Conservation (phyloP, 2,797 vertebrate genomes). For the Fratercula arctica region DNA sequence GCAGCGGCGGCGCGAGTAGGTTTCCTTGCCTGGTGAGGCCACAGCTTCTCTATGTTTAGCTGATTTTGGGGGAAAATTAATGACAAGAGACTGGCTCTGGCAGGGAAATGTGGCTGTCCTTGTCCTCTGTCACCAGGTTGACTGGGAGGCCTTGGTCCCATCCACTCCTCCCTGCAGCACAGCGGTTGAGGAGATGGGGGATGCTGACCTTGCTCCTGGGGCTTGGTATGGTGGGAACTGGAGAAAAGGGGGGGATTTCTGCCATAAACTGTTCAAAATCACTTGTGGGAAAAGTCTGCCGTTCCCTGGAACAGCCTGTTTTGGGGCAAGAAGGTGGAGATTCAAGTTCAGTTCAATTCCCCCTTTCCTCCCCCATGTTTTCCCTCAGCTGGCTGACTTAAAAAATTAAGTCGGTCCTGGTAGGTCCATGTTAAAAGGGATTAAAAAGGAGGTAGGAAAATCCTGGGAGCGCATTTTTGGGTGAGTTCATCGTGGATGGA, state of each 20-base stretch:
- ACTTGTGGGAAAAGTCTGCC: background rate
- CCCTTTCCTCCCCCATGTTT: background rate
- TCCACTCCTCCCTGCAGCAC: background rate
- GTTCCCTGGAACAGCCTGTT: background rate
- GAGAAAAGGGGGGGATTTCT: background rate
- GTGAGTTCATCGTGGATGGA: background rate
- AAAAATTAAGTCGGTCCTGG: background rate
- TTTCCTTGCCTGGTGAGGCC: background rate
- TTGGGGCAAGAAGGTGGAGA: background rate
- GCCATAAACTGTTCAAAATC: background rate
- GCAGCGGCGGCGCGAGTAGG: fast-evolving
- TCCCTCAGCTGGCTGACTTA: background rate
- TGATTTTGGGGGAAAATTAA: background rate
- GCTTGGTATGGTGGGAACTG: background rate
- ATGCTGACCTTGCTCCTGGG: background rate
- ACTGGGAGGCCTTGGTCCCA: background rate
- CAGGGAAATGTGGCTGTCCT: background rate
- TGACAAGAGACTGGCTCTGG: background rate
- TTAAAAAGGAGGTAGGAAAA: background rate
- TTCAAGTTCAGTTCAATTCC: background rate
- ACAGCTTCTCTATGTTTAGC: background rate
- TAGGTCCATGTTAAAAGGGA: background rate
- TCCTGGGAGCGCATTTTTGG: background rate
- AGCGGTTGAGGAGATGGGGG: background rate
- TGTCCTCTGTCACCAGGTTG: background rate